Conservation (phyloP, 1,140 invertebrate genomes). For the Hylaeus anthracinus region DNA sequence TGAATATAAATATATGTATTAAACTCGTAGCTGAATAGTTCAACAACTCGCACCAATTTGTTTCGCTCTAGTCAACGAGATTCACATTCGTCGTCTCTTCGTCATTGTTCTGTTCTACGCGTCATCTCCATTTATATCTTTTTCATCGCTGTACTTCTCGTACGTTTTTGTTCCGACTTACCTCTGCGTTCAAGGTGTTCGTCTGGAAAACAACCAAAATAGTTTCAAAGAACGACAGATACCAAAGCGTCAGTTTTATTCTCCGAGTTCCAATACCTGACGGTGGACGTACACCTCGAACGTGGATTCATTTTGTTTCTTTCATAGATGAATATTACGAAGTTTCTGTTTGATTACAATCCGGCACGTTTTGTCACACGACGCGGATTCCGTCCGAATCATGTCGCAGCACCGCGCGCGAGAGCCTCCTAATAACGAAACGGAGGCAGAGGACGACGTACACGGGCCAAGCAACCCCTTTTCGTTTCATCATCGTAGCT, state of each 20-base stretch:
- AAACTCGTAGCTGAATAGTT: neutral
- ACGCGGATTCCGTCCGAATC: neutral
- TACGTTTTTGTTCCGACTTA: slow-evolving; percentile 30
- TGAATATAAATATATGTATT: neutral
- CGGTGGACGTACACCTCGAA: slow-evolving; percentile 11
- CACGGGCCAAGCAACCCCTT: neutral
- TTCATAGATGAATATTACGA: slow-evolving; percentile 44
- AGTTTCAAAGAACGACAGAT: neutral
- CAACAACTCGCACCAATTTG: slow-evolving; percentile 23
- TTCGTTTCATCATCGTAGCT: too few species aligned
- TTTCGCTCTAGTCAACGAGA: slow-evolving; percentile 15
- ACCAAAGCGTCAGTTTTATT: too few species aligned
- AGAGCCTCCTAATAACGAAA: neutral
- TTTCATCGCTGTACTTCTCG: slow-evolving; percentile 44
- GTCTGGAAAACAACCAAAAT: neutral
- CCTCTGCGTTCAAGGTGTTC: slow-evolving; percentile 3
- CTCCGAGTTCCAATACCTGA: too few species aligned
- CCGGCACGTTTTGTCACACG: slow-evolving; percentile 58
- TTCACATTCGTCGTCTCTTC: slow-evolving; percentile 4
- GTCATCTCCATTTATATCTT: slow-evolving; percentile 25
- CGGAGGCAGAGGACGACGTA: neutral
- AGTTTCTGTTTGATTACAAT: slow-evolving; percentile 50
- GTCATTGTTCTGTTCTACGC: slow-evolving; percentile 27
- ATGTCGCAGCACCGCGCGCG: neutral
- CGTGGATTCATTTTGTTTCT: slow-evolving; percentile 10